Evolutionary conservation across 2,888 invertebrate species (phyloP), one percentile per base, ranked within the genome.

Genomic region (Cerceris ruficornis): DNA sequence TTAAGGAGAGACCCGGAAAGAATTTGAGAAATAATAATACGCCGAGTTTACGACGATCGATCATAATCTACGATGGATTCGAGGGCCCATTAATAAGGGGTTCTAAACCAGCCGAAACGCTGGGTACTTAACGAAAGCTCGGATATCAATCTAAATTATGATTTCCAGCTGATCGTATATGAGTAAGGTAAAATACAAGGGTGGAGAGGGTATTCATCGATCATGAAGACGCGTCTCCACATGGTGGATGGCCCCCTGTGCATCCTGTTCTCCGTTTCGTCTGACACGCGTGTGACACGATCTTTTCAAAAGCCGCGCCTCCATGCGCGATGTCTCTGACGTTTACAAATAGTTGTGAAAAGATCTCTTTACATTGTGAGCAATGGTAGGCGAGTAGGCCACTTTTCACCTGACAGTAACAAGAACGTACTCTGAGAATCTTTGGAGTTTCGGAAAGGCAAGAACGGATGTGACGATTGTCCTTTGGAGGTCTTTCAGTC

Each of bases 111-210:
- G 72, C 15, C 67, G 58, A 79, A 74, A 76, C 68, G 54, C 59
- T 68, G 39, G 64, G 64, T 75, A 69, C 70, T 76, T 79, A 75
- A 81, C 61, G 49, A 68, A 69, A 75, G 15, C 59, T 41, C 67
- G 72, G 61, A 50, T 69, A 84, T 85, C 62, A 66, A 83, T 83
- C 74, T 83, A 70, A 85, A 83, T 84, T 78, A 85, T 61, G 71
- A 80, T 83, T 83, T 43, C 50, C 61, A 41, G 57, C 8, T 41
- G 69, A 74, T 65, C 54, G 58, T 59, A 13, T n/a, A 50, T 11
- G 55, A 39, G 58, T 49, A 58, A 68, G 73, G 41, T 77, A 83
- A 77, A 75, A 55, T 28, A 71, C 73, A 62, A 70, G 57, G 73
- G 71, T 65, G 59, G 70, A 69, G 70, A 75, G 55, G 64, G 46